These are phyloP conservation scores for Dicerorhinus sumatrensis DNA, from an alignment of 2,113 vertebrate genomes.

Conservation along the genomic window DNA sequence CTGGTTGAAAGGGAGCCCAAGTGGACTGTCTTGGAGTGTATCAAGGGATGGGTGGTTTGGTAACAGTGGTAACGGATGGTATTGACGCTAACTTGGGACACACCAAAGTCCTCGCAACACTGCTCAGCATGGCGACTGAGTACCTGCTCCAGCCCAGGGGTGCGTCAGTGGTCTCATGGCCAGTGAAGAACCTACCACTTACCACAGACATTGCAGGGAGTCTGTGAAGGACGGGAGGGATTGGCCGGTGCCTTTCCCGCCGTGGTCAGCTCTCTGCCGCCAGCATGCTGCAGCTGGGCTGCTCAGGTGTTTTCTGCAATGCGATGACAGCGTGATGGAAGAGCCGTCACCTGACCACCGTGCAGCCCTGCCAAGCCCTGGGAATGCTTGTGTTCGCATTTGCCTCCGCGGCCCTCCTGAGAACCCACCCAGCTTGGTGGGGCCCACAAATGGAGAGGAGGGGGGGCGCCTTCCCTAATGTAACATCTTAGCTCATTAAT, in stretches of 20 bases:
- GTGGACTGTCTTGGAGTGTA: not conserved
- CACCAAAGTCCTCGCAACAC: not conserved
- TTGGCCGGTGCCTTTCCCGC: not conserved
- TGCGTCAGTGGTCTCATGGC: not conserved
- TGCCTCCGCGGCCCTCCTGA: not conserved
- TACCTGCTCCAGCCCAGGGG: not conserved
- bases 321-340: slow-evolving; percentile 57
- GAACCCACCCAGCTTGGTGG: not conserved
- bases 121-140: not conserved
- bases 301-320: not conserved
- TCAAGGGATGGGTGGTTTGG: not conserved
- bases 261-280: not conserved
- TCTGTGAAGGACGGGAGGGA: not conserved
- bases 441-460: not conserved
- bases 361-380: not conserved
- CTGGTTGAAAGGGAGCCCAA: not conserved
- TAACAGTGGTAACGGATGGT: too few relatives aligned
- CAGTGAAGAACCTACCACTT: not conserved
- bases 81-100: not conserved
- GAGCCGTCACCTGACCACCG: not conserved
- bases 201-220: not conserved
- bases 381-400: not conserved
- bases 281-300: not conserved
- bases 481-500: slow-evolving; percentile 14
- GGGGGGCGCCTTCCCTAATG: not conserved